Base-by-base conservation (phyloP, 2,113 vertebrate genomes). In the Bubalus kerabau region DNA sequence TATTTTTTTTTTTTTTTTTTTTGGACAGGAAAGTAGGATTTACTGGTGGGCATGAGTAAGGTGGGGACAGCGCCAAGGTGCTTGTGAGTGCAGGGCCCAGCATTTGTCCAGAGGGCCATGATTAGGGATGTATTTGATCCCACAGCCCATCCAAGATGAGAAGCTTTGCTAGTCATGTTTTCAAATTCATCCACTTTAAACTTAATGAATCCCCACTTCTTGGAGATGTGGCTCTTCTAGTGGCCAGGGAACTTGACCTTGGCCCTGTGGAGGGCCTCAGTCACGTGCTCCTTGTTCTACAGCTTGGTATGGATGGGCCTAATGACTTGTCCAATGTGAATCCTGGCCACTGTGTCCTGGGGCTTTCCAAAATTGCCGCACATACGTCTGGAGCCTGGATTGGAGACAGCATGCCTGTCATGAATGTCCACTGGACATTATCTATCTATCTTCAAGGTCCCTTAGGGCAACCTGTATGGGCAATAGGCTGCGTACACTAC, bases 1-100 rank as follows among this genome's bases (percentile, higher is more conserved):
- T 36, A 46, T 46, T 43, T 46, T 46, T 46, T 46, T 43, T 62
- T 12, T 4, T 32, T 3, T 62, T 30, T 59, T 64, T 64, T 67
- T 67, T 11, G 8, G n/a, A 71, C 67, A 24, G 36, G 67, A 74
- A 74, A 74, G 36, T 76, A 14, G 71, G 23, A 24, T 26, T 43
- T 76, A 4, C 23, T 76, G 40, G 71, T 76, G 40, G 40, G 40
- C 40, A 7, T 43, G 71, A 43, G 71, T 76, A 43, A 76, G 12
- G 71, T 26, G 3, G 40, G 71, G 40, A 14, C 71, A 76, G 40
- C 3, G 0, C 12, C 23, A 26, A 76, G 71, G 12, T 0, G 0
- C 71, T 76, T 40, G 0, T 76, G 71, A 76, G 23, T 76, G 3
- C 40, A 43, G 40, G 23, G 71, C 40, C 23, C 40, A 43, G 36